Percentiles rank a stretch among this genome's conserved stretches.
Evolutionary conservation across 2,797 vertebrate species (phyloP).

Genomic region (Sitta carolinensis): DNA sequence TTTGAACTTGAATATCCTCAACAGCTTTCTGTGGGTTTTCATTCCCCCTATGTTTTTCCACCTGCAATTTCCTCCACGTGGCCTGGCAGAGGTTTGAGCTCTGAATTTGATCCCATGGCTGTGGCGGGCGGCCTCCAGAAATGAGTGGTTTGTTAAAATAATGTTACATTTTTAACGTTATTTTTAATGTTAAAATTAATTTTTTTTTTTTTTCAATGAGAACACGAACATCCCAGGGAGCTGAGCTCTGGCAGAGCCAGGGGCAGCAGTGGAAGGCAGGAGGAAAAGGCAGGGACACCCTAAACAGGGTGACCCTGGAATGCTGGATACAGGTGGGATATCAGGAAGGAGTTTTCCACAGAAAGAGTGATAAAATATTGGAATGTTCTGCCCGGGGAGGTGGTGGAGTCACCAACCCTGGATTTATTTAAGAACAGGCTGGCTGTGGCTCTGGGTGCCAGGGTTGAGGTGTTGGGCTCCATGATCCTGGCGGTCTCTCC

Average conservation of each 20-base stretch:
- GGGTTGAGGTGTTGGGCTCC: too few relatives aligned
- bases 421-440: too few relatives aligned
- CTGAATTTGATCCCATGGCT: not conserved
- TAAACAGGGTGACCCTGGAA: accelerated
- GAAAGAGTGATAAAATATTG: too few relatives aligned
- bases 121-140: not conserved
- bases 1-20: not conserved
- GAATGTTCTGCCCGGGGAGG: too few relatives aligned
- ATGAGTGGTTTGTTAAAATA: not conserved
- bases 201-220: not conserved
- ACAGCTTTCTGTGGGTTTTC: not conserved
- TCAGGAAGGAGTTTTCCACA: too few relatives aligned
- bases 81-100: not conserved
- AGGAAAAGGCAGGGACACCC: not conserved
- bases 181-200: too few relatives aligned
- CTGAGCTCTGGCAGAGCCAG: not conserved
- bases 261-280: not conserved
- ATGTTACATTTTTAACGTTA: too few relatives aligned
- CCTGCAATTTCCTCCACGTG: not conserved
- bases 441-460: too few relatives aligned
- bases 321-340: too few relatives aligned
- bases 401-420: too few relatives aligned
- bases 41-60: accelerated
- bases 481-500: too few relatives aligned
- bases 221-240: accelerated